Evolutionary conservation across 2,888 invertebrate genomes (phyloP).

Genomic region (Plusia festucae): DNA sequence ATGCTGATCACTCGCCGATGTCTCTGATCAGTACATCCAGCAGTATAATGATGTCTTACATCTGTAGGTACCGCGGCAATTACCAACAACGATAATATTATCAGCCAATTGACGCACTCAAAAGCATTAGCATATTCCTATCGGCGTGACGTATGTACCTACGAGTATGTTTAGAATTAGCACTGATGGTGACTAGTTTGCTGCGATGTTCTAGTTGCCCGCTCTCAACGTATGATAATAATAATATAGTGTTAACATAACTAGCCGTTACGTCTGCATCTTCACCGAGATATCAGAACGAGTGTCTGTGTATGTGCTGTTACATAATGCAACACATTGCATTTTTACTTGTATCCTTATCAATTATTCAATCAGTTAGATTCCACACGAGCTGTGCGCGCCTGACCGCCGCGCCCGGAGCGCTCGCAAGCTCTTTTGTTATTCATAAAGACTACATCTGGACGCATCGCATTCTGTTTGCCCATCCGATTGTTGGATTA

Average conservation of each 20-base stretch:
- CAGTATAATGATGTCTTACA: neutral
- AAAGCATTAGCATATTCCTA: neutral
- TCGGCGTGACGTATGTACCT: neutral
- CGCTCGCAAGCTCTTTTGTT: constrained; percentile 16
- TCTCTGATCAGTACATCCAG: neutral
- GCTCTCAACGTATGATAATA: too few species aligned
- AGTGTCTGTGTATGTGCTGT: neutral
- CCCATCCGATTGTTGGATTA: constrained; percentile 45
- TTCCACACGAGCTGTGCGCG: neutral
- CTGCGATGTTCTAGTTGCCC: too few species aligned
- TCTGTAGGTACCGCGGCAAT: neutral
- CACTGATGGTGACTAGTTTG: neutral
- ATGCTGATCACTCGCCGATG: neutral
- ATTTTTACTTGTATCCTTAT: neutral
- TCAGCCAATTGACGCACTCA: neutral
- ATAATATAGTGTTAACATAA: too few species aligned
- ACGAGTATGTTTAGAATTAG: neutral
- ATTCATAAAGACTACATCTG: constrained; percentile 14
- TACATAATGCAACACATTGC: neutral
- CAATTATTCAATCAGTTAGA: constrained; percentile 8
- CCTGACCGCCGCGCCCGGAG: neutral
- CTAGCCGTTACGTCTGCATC: too few species aligned
- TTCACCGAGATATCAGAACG: neutral
- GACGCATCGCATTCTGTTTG: constrained; percentile 35
- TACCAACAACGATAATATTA: constrained; percentile 6